Conservation (phyloP, 2,888 invertebrate genomes). For the Tuberolachnus salignus region DNA sequence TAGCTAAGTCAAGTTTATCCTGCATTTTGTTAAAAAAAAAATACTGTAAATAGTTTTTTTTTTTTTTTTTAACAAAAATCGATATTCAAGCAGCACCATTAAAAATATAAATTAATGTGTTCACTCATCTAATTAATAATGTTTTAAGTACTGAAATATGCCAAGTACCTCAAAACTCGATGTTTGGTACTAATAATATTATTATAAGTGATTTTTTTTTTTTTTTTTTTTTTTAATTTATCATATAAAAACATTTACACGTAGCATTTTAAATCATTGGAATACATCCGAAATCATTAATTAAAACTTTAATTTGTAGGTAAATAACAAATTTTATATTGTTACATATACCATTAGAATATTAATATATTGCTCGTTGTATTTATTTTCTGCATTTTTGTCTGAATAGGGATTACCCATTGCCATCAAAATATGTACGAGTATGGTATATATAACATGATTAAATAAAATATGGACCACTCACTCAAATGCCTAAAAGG, state of each 20-base stretch:
- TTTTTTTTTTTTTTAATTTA: neutral
- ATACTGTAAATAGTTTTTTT: neutral
- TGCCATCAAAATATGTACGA: no score
- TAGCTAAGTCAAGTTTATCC: neutral
- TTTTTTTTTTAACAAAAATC: slow-evolving; percentile 12
- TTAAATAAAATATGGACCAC: neutral
- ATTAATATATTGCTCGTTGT: no score
- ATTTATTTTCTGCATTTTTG: neutral
- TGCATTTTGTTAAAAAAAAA: neutral
- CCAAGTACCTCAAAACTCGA: slow-evolving; percentile 16
- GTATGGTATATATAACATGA: no score
- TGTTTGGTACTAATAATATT: neutral
- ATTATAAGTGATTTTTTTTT: neutral
- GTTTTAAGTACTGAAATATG: no score
- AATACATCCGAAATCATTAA: neutral
- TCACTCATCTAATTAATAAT: neutral
- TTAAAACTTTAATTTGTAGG: no score
- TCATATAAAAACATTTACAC: neutral
- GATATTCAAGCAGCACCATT: neutral
- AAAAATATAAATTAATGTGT: neutral
- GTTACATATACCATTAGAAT: slow-evolving; percentile 1
- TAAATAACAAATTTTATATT: slow-evolving; percentile 8
- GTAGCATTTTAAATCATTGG: neutral
- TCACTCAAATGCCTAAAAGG: neutral
- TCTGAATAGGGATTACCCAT: no score